A percentile compares a stretch with the other conserved stretches of the same genome.
Conservation (phyloP, 2,888 invertebrate genomes). For the Drosophila recens region DNA sequence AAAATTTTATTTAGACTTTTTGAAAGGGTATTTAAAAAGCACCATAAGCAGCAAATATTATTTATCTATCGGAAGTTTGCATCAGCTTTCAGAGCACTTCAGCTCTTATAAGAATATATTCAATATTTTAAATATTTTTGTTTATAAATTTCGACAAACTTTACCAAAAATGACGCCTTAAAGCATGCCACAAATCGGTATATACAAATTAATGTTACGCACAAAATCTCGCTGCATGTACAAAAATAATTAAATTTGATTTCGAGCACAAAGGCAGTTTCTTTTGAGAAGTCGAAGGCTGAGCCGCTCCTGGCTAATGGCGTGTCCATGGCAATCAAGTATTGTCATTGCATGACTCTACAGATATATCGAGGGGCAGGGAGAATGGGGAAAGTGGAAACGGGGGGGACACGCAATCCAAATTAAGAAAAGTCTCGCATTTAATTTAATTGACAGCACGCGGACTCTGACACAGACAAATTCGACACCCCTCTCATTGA, state of each 20-base stretch:
- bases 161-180: conserved; percentile 50
- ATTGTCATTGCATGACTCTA: conserved; percentile 83
- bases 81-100: too few species aligned
- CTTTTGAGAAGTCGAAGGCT: conserved; percentile 20
- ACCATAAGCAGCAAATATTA: background rate
- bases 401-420: conserved; percentile 56
- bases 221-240: conserved; percentile 76
- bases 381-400: background rate
- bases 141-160: background rate
- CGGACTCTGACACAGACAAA: conserved; percentile 49
- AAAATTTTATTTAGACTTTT: background rate
- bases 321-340: conserved; percentile 78
- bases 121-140: background rate
- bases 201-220: conserved; percentile 51
- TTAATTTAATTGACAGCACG: conserved; percentile 83
- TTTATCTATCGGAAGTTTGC: background rate
- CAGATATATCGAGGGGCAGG: conserved; percentile 34
- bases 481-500: conserved; percentile 2
- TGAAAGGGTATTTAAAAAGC: background rate
- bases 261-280: conserved; percentile 49
- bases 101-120: background rate
- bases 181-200: conserved; percentile 62
- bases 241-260: conserved; percentile 83
- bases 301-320: conserved; percentile 45
- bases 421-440: conserved; percentile 80